A percentile compares a stretch with the other conserved stretches of the same genome.
These are phyloP conservation scores for Scomber japonicus DNA, from an alignment of 2,113 vertebrate genomes.

Conservation along the genomic window DNA sequence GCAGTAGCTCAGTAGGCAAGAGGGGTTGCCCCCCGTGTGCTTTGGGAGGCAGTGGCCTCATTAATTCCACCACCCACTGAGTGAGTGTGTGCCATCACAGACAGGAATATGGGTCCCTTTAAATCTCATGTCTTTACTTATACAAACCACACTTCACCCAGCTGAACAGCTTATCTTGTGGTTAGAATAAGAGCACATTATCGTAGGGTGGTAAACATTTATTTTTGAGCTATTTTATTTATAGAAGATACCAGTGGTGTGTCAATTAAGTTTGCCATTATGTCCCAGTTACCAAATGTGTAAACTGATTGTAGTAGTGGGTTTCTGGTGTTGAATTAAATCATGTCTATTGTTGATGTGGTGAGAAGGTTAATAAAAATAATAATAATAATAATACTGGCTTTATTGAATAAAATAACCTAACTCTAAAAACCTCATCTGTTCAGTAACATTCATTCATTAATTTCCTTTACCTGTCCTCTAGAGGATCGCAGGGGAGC, in stretches of 20 bases:
- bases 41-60: slow-evolving; percentile 58
- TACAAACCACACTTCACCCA: slow-evolving; percentile 10
- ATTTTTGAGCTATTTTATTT: slow-evolving; percentile 12
- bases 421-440: background rate
- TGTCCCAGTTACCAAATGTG: slow-evolving; percentile 6
- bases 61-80: slow-evolving; percentile 76
- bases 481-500: too few relatives aligned
- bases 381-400: too few relatives aligned
- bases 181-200: slow-evolving; percentile 11
- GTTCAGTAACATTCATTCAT: background rate
- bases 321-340: background rate
- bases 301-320: background rate
- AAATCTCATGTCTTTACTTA: slow-evolving; percentile 53
- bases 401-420: too few relatives aligned
- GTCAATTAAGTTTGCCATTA: background rate
- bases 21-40: slow-evolving; percentile 27
- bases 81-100: slow-evolving; percentile 32
- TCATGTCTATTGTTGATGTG: background rate
- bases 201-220: background rate
- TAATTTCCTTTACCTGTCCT: too few relatives aligned
- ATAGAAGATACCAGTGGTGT: background rate
- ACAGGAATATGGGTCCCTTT: slow-evolving; percentile 26
- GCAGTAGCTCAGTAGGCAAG: slow-evolving; percentile 39
- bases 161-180: slow-evolving; percentile 14
- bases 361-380: too few relatives aligned